Base-by-base conservation (phyloP, 2,888 invertebrate genomes). In the Mantis religiosa region DNA sequence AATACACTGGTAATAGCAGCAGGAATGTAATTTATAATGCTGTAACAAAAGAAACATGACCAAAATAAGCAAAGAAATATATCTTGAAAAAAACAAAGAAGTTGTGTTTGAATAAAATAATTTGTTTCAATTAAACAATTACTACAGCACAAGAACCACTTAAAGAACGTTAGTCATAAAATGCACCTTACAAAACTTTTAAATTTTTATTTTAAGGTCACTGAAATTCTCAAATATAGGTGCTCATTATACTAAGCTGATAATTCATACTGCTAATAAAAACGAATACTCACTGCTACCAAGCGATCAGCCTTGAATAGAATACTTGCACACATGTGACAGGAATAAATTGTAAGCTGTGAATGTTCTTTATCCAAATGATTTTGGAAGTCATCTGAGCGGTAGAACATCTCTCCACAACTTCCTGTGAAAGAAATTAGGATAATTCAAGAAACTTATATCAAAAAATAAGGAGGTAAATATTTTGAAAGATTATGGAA, bases 1-100 rank as follows among this genome's bases (percentile, higher is more conserved):
- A 4, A 94, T 92, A 90, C 95, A 95, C 90, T 94, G 94, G 89
- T 93, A 94, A 30, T 92, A 92, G 87, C 92, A 92, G 85, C 94
- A 93, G 2, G 92, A 92, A 88, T 94, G 94, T 8, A 90, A 85
- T 28, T 92, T 92, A 90, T 94, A 93, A 91, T 94, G 94, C 92
- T 93, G 90, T 83, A 92, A 87, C 54, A 89, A 83, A 28, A 71
- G n/a, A 88, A 87, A 71, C 41, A 34, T 34, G 34, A 34, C 3
- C 7, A 7, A 34, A 3, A 34, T 34, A 34, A 34, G 7, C 34
- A 34, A 34, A 34, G 6, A 7, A 7, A 34, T 34, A 30, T 30
- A n/a, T 30, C 4, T 4, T 30, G 2, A 4, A 30, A 3, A 34
- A 34, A 34, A 7, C 34, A 34, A 34, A 34, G 7, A 3, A 7